A percentile compares a stretch with the other conserved stretches of the same genome.
Evolutionary conservation across 2,888 invertebrate species (phyloP).

Genomic region (Ormyrus pomaceus): DNA sequence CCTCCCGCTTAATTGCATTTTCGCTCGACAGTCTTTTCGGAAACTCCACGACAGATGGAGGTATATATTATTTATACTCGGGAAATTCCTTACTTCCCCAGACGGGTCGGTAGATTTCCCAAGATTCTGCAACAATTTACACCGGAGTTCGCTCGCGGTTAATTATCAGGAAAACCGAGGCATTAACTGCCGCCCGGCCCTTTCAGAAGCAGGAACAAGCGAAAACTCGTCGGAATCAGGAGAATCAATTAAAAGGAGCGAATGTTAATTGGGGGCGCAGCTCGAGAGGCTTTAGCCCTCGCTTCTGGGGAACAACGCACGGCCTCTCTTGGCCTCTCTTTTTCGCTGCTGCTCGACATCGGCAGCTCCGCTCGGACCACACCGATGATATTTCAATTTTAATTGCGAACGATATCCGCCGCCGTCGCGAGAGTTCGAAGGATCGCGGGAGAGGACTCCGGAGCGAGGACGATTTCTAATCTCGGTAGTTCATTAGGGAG

Average conservation of each 20-base stretch:
- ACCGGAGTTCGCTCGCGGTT: no score
- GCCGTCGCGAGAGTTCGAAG: slow-evolving; percentile 24
- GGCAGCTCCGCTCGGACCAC: slow-evolving; percentile 57
- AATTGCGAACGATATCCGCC: slow-evolving; percentile 71
- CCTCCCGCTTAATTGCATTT: background rate
- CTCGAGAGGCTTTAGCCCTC: background rate
- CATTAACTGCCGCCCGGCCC: no score
- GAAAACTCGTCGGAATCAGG: slow-evolving; percentile 4
- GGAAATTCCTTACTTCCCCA: no score
- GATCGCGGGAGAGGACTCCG: background rate
- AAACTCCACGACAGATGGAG: background rate
- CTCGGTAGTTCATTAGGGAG: slow-evolving; percentile 70
- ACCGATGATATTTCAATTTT: slow-evolving; percentile 73
- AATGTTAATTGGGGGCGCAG: slow-evolving; percentile 44
- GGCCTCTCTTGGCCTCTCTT: background rate
- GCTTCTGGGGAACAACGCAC: background rate
- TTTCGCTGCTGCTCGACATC: background rate
- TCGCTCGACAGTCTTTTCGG: background rate
- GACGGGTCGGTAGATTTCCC: no score
- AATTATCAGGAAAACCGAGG: no score
- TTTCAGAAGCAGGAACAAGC: no score
- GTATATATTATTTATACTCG: no score
- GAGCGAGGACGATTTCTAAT: slow-evolving; percentile 66
- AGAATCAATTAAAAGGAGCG: slow-evolving; percentile 46
- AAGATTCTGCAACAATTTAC: no score